phyloP scores from a whole-genome alignment of 2,797 vertebrate genomes.

The Coluber constrictor region DNA sequence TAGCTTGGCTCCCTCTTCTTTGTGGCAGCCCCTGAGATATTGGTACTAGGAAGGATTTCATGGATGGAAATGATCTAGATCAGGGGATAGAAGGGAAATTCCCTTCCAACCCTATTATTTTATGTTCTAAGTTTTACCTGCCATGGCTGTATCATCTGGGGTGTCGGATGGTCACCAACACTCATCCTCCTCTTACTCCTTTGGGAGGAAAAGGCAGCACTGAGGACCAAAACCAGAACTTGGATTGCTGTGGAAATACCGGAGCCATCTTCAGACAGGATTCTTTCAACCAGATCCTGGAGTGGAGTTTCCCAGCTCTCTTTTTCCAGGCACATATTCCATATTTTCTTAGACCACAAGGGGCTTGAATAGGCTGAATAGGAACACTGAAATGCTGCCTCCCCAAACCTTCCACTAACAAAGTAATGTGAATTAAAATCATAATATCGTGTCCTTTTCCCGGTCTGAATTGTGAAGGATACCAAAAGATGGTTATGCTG shows the following conservation, averaged over 20 bases:
- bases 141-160: no score
- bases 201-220: background rate
- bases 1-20: no score
- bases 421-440: background rate
- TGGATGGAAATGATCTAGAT: no score
- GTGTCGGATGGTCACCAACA: no score
- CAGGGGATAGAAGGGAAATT: no score
- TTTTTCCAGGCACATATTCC: background rate
- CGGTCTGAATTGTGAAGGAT: background rate
- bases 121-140: no score
- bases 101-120: no score
- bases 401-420: background rate
- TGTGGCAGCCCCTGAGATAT: no score
- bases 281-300: background rate
- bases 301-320: background rate
- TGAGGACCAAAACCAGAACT: background rate
- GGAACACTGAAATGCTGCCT: background rate
- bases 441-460: background rate
- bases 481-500: background rate
- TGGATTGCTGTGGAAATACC: background rate
- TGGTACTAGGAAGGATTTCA: no score
- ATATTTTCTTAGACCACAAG: background rate
- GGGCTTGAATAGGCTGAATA: background rate
- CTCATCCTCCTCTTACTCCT: rapidly evolving
- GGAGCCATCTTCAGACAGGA: background rate